Evolutionary conservation across 2,888 invertebrate species (phyloP).

Genomic region (Punctoribates punctum): DNA sequence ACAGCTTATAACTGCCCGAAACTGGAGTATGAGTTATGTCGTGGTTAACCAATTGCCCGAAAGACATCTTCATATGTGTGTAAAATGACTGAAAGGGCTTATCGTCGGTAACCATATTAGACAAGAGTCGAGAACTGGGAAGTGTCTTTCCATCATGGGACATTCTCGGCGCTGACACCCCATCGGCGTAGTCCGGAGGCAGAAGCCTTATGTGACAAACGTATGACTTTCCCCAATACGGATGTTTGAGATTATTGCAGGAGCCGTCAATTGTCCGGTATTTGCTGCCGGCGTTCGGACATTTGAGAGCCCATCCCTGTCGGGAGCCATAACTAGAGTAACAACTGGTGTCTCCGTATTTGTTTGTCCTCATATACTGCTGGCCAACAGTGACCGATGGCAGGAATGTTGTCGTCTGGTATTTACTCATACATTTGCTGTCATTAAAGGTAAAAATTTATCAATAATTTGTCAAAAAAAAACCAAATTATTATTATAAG

Average conservation of each 20-base stretch:
- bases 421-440: slow-evolving; percentile 40
- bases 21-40: slow-evolving; percentile 85
- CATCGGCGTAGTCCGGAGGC: slow-evolving; percentile 83
- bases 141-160: slow-evolving; percentile 62
- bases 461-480: neutral
- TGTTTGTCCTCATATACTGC: neutral
- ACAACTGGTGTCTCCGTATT: slow-evolving; percentile 41
- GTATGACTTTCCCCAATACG: slow-evolving; percentile 75
- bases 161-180: slow-evolving; percentile 53
- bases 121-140: slow-evolving; percentile 80
- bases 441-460: neutral
- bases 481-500: neutral
- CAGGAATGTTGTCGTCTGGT: slow-evolving; percentile 26
- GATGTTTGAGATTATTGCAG: slow-evolving; percentile 74
- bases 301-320: slow-evolving; percentile 22
- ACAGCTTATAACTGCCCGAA: neutral
- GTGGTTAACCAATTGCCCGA: slow-evolving; percentile 86
- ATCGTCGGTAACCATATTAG: slow-evolving; percentile 70
- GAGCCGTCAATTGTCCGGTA: slow-evolving; percentile 83
- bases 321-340: slow-evolving; percentile 17
- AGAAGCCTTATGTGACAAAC: slow-evolving; percentile 78
- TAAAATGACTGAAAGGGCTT: slow-evolving; percentile 60
- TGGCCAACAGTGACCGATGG: slow-evolving; percentile 23
- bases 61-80: slow-evolving; percentile 92
- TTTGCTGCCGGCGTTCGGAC: neutral